These are phyloP conservation scores for Aplysina aerophoba DNA, from an alignment of 37 sponge, comb jelly and placozoan species.

Conservation along the genomic window DNA sequence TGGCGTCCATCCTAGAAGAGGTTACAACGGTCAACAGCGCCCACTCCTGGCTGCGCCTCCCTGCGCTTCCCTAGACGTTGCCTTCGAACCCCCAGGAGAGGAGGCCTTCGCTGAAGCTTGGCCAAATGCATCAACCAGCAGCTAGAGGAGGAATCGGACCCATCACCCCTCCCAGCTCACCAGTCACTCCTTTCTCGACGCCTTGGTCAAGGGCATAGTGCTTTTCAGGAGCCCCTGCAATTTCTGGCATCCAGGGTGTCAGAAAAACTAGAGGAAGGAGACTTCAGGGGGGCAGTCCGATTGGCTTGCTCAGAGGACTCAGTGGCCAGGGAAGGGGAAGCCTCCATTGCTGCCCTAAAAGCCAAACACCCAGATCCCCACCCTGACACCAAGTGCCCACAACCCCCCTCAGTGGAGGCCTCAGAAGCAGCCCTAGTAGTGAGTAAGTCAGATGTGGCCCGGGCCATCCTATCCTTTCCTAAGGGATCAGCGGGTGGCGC, in stretches of 20 bases:
- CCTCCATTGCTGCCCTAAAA: constrained; percentile 20
- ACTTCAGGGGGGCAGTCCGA: constrained; percentile 5
- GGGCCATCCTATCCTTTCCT: constrained; percentile 39
- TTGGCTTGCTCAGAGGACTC: constrained; percentile 21
- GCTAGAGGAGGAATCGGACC: background rate
- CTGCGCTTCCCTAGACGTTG: background rate
- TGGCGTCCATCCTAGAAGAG: constrained; percentile 3
- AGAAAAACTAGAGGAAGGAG: constrained; percentile 17
- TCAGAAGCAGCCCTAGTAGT: background rate
- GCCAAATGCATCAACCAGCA: background rate
- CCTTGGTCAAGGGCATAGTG: no score
- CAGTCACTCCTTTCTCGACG: no score
- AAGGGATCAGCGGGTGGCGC: constrained; percentile 54
- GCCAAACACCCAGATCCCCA: constrained; percentile 5
- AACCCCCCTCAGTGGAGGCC: background rate
- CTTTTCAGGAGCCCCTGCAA: no score
- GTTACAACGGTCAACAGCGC: background rate
- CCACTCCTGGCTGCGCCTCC: background rate
- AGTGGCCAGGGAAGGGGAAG: background rate
- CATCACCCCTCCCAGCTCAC: background rate
- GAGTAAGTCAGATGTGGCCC: background rate
- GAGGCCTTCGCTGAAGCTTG: background rate
- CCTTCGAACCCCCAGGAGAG: constrained; percentile 20
- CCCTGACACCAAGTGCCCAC: background rate
- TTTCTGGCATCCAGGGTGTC: background rate